Evolutionary conservation across 2,797 vertebrate genomes (phyloP), one percentile per base, ranked within the genome.

Genomic region (Phyllotis vaccarum): DNA sequence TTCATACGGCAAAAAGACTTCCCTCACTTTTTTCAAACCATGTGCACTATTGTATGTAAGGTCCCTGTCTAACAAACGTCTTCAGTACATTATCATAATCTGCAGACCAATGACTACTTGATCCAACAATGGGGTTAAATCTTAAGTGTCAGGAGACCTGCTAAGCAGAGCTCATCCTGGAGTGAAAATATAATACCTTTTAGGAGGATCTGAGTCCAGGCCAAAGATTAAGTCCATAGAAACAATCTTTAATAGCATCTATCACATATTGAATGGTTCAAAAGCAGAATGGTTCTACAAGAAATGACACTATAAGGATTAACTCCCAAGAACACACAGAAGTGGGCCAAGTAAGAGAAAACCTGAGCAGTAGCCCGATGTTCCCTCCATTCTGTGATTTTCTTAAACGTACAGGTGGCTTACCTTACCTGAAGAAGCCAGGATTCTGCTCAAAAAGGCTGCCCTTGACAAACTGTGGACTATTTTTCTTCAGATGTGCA

Each of bases 181-280:
- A 72, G 78, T 93, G 64, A 96, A 95, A 95, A 95, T 54, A 64
- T 92, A 92, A 76, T 31, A 60, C 72, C 49, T 95, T 90, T 1
- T 16, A 21, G 22, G 64, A 80, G 13, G 19, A 82, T 75, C 54
- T 56, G 93, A 72, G 27, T 93, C 5, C 81, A 94, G 16, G 22
- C 43, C 34, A 90, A 89, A 92, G 62, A 92, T 86, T 60, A 94
- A 89, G 24, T 27, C 14, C 49, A 79, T 46, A 52, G 60, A 90
- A 79, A 11, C 34, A 87, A 80, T 93, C 58, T 11, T 90, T 72
- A 58, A 79, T 75, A 86, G 78, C 46, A 62, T 81, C 58, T 60
- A 52, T 87, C 76, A 54, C 58, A 56, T 60, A 46, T 22, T 94
- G 70, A 54, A 5, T 88, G 46, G 46, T 79, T 95, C n/a, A 86